phyloP scores from a whole-genome alignment of 1,140 invertebrate genomes.

The Cydia fagiglandana region DNA sequence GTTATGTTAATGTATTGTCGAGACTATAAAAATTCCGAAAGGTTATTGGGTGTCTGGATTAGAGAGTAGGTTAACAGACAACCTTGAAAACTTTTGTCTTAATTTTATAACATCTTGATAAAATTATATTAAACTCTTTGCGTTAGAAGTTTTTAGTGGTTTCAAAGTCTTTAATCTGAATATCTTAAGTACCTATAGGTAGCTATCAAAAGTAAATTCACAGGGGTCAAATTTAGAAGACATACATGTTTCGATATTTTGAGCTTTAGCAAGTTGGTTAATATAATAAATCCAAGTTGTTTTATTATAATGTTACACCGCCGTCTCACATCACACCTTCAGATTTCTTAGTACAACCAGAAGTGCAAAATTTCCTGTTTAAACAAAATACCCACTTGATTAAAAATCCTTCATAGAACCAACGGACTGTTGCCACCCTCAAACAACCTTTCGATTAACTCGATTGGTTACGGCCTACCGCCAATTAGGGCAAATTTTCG shows the following conservation, averaged over 20 bases:
- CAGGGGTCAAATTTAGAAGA: no score
- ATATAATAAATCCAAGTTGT: no score
- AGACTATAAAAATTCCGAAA: constrained; percentile 33
- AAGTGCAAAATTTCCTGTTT: constrained; percentile 18
- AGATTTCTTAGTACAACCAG: background rate
- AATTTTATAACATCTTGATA: background rate
- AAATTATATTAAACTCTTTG: constrained; percentile 1
- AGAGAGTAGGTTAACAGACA: background rate
- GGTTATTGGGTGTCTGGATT: background rate
- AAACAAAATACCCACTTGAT: constrained; percentile 8
- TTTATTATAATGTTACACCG: background rate
- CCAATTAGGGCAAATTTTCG: constrained; percentile 73
- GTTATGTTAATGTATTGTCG: constrained; percentile 49
- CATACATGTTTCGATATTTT: no score
- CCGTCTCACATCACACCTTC: background rate
- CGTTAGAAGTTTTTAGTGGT: background rate
- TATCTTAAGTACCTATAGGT: no score
- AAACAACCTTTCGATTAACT: constrained; percentile 37
- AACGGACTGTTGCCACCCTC: constrained; percentile 25
- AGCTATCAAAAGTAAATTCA: no score
- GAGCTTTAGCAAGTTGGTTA: no score
- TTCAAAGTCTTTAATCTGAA: no score
- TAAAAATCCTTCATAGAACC: constrained; percentile 28
- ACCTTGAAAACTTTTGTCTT: background rate
- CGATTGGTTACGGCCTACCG: constrained; percentile 53